phyloP scores from a whole-genome alignment of 2,113 vertebrate species.

The Stigmatopora argus region DNA sequence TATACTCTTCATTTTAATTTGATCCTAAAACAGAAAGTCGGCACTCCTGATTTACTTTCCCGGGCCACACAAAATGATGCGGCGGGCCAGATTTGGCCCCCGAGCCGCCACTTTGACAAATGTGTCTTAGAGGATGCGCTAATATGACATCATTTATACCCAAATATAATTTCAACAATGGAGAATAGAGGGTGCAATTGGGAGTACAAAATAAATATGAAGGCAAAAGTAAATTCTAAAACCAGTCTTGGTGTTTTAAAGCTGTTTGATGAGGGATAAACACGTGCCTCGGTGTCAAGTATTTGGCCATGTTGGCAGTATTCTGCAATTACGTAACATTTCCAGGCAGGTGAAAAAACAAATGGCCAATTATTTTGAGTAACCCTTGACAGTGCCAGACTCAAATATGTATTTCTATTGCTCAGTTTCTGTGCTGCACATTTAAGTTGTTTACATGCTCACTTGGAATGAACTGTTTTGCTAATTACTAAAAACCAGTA shows the following conservation, averaged over 20 bases:
- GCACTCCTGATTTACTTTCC: too few species aligned
- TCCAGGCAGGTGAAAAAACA: slow-evolving; percentile 58
- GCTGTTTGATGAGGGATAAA: slow-evolving; percentile 23
- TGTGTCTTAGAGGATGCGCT: too few species aligned
- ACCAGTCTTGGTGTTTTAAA: slow-evolving; percentile 11
- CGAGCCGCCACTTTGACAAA: too few species aligned
- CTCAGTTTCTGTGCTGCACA: background rate
- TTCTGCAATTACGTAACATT: slow-evolving; percentile 45
- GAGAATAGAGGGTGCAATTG: background rate
- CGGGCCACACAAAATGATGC: too few species aligned
- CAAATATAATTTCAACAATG: background rate
- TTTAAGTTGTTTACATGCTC: background rate
- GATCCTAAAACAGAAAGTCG: too few species aligned
- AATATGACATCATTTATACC: background rate
- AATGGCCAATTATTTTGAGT: slow-evolving; percentile 46
- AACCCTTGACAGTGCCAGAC: slow-evolving; percentile 28
- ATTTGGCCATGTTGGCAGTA: slow-evolving; percentile 37
- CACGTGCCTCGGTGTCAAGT: slow-evolving; percentile 22
- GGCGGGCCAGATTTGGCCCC: too few species aligned
- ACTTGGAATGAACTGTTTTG: too few species aligned
- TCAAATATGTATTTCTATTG: too few species aligned
- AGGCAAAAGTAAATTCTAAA: background rate
- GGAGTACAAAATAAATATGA: background rate
- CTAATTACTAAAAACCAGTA: too few species aligned
- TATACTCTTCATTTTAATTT: too few species aligned